Evolutionary conservation across 1,140 invertebrate species (phyloP), one percentile per base, ranked within the genome.

Genomic region (Aphelenchoides avenae): DNA sequence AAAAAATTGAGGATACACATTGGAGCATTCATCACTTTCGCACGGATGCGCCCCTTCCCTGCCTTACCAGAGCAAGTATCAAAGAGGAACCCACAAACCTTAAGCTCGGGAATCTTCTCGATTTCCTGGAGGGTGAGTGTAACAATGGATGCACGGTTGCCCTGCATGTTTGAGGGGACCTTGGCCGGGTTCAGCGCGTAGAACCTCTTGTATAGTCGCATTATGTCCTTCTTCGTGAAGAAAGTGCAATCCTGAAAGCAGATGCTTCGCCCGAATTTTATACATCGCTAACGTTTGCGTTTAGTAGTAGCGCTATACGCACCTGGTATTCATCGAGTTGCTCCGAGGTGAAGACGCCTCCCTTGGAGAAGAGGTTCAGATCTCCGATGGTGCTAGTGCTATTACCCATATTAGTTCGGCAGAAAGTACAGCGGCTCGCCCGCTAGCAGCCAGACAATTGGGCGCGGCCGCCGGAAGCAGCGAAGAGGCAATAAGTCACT

Each of bases 291-390:
- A n/a, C n/a, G n/a, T n/a, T n/a, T n/a, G n/a, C n/a, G n/a, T n/a
- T n/a, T n/a, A n/a, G n/a, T n/a, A n/a, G n/a, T n/a, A n/a, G n/a
- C n/a, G n/a, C n/a, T 71, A 30, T 24, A 24, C 29, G 47, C 52
- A 79, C 87, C 84, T 91, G 89, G 81, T 91, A 91, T 79, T 90
- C 87, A 71, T 90, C 88, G 40, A 91, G 78, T 77, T 92, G 89
- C 72, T 90, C 86, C 64, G 90, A 87, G 1, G 87, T 87, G 77
- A 92, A 92, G 27, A 86, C 88, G 13, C 86, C 85, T 40, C 89
- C 79, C 83, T 91, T 91, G 80, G 75, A 73, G 48, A 75, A 75
- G 9, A 77, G 60, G 52, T 75, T 73, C 46, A 75, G 54, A 56
- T 75, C 75, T 3, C 53, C 62, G 18, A 75, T 39, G 7, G 74